Conservation (phyloP, 1,140 invertebrate genomes). For the Periplaneta americana region DNA sequence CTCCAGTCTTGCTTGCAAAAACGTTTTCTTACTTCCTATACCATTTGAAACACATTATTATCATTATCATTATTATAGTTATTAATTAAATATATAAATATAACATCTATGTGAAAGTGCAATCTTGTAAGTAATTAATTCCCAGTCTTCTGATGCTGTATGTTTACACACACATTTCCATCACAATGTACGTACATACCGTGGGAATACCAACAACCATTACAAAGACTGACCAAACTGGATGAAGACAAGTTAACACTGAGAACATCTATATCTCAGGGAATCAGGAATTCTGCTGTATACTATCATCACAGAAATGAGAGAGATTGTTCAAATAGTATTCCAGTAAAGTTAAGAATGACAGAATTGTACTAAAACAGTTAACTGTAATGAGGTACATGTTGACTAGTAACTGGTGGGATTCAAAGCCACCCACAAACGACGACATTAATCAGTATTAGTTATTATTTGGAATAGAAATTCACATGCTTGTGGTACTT, state of each 20-base stretch:
- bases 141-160: not conserved
- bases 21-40: no score
- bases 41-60: not conserved
- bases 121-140: not conserved
- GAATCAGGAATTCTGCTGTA: not conserved
- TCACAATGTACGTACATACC: not conserved
- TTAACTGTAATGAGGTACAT: not conserved
- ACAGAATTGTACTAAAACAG: not conserved
- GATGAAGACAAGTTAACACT: not conserved
- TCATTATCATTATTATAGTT: no score
- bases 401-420: not conserved
- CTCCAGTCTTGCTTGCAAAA: no score
- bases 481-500: not conserved
- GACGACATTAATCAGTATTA: not conserved
- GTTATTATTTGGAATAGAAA: not conserved
- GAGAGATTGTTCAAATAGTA: not conserved
- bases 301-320: not conserved
- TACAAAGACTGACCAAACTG: not conserved
- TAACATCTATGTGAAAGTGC: not conserved
- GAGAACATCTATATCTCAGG: not conserved
- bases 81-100: not conserved
- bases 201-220: not conserved
- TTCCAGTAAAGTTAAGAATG: not conserved
- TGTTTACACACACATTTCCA: not conserved
- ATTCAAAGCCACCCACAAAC: not conserved